A percentile compares a stretch with the other conserved stretches of the same genome.
These are phyloP conservation scores for Silurus meridionalis DNA, from an alignment of 2,113 vertebrate genomes.

Conservation along the genomic window DNA sequence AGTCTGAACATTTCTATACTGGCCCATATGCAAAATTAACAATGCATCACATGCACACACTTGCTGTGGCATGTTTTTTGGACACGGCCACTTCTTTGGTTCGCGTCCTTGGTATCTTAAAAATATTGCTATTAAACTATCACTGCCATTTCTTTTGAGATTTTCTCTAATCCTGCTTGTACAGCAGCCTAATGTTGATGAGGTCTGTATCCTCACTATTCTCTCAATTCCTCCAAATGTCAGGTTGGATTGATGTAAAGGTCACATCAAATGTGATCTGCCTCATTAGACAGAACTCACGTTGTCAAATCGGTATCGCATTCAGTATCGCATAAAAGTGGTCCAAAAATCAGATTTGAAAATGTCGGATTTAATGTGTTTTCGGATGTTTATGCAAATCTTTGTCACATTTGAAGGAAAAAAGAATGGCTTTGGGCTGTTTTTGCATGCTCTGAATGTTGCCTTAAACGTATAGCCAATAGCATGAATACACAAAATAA, in stretches of 20 bases:
- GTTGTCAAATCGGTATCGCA: not conserved
- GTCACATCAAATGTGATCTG: not conserved
- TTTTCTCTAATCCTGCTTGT: not conserved
- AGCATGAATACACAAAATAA: not conserved
- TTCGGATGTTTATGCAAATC: not conserved
- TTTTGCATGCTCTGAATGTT: not conserved
- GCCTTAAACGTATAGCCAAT: not conserved
- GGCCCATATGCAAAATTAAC: not conserved
- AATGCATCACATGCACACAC: not conserved
- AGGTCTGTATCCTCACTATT: not conserved
- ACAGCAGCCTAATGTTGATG: not conserved
- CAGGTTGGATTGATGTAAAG: not conserved
- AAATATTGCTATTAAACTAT: not conserved
- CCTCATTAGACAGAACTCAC: not conserved
- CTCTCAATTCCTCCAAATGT: not conserved
- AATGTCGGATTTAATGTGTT: not conserved
- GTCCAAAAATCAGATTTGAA: too few species aligned
- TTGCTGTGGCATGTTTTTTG: not conserved
- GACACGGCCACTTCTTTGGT: not conserved
- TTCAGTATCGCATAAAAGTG: not conserved
- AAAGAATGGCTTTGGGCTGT: not conserved
- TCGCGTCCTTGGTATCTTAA: not conserved
- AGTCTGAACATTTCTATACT: not conserved
- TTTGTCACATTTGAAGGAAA: not conserved
- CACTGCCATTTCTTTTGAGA: not conserved